Evolutionary conservation across 2,797 vertebrate species (phyloP).

Genomic region (Arnoldichthys spilopterus): DNA sequence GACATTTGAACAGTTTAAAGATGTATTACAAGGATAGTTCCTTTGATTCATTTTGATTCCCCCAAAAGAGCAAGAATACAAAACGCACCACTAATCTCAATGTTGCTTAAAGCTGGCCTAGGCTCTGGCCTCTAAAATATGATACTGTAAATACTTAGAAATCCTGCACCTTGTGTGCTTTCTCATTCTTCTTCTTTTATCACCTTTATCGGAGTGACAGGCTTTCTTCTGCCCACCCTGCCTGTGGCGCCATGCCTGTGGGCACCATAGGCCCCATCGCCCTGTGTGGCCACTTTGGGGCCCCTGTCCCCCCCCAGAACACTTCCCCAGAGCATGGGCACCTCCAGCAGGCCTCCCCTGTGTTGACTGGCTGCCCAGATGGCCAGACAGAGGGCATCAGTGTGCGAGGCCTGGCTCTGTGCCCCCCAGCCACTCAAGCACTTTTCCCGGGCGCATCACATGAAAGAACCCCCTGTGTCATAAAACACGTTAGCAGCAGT

Average conservation of each 20-base stretch:
- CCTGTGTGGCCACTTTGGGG: constrained; percentile 82
- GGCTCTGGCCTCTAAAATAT: not conserved
- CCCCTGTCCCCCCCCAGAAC: constrained; percentile 65
- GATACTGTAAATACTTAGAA: constrained; percentile 13
- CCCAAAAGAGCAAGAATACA: not conserved
- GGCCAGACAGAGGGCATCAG: constrained; percentile 81
- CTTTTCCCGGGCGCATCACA: constrained; percentile 79
- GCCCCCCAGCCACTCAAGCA: constrained; percentile 82
- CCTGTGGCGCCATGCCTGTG: constrained; percentile 55
- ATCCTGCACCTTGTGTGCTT: constrained; percentile 20
- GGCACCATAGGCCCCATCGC: constrained; percentile 72
- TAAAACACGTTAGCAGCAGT: constrained; percentile 72
- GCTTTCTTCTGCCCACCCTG: constrained; percentile 52
- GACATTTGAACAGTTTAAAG: not conserved
- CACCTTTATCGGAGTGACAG: constrained; percentile 47
- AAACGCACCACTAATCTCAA: constrained; percentile 1
- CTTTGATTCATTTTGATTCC: not conserved
- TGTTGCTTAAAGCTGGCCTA: not conserved
- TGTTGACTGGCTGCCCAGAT: constrained; percentile 82
- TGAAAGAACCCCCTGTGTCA: constrained; percentile 84
- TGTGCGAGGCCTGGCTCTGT: constrained; percentile 80
- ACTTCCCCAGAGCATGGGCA: constrained; percentile 80
- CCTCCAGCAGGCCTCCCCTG: constrained; percentile 78
- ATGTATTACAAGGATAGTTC: not conserved
- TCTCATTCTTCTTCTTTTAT: constrained; percentile 44